Evolutionary conservation across 2,797 vertebrate species (phyloP), one percentile per base, ranked within the genome.

Genomic region (Lithobates sylvaticus): DNA sequence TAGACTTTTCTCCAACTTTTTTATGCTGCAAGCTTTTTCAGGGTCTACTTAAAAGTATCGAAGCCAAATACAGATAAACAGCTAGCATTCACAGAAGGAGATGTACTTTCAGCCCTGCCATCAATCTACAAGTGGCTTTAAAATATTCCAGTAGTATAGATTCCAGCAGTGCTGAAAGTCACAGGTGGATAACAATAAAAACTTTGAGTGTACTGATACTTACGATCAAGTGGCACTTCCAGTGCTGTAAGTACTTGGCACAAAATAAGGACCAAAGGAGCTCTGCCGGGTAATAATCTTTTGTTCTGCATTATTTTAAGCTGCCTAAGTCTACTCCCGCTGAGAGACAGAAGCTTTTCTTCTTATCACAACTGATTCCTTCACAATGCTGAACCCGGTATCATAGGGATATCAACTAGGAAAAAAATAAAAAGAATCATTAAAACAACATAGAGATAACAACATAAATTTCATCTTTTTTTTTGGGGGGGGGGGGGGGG

Each of bases 161-260:
- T 75, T 74, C 47, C 36, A 67, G 21, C 69, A 29, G 23, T 34
- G 29, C 10, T 16, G 16, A 3, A 26, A 44, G 27, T 39, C 34
- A 65, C 44, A 36, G 74, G 27, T n/a, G 32, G 3, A 23, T 9
- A 61, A 58, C 18, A n/a, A 34, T 18, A 74, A 68, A 83, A 65
- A 32, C n/a, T 32, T 42, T 70, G 12, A n/a, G 74, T 44, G 6
- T 87, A 61, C 3, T 44, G 44, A 79, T 92, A 93, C 98, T 98
- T 96, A 99, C 98, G 94, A 92, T 99, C 97, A 88, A 99, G 96
- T 88, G 98, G 98, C 89, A 99, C 98, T 79, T 99, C 97, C 93
- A 99, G 88, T 0, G 97, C 95, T 8, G 91, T 89, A 91, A 94
- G 89, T 64, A 97, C 90, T 90, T 96, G 95, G 91, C 94, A 96